These are phyloP conservation scores for Chroicocephalus ridibundus DNA, from an alignment of 2,113 vertebrate species.

Conservation along the genomic window DNA sequence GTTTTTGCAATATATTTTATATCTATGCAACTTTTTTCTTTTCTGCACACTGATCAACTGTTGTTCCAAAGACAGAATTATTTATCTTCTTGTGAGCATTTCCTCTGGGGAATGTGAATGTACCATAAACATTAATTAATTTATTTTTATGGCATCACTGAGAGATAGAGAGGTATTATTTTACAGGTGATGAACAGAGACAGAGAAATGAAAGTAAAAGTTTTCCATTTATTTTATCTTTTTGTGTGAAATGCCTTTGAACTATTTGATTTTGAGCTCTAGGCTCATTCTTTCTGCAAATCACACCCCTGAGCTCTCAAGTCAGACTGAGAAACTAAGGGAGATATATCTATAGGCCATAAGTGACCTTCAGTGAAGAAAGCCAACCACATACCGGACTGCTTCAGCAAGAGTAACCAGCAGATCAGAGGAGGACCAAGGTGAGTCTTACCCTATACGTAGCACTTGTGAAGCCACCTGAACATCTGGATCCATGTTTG, in stretches of 20 bases:
- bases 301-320: background rate
- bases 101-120: background rate
- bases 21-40: background rate
- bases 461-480: background rate
- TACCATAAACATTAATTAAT: background rate
- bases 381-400: background rate
- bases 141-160: background rate
- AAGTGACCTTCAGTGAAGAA: background rate
- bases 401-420: background rate
- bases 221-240: background rate
- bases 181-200: background rate
- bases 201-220: background rate
- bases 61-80: background rate
- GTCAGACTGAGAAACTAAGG: background rate
- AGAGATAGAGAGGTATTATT: background rate
- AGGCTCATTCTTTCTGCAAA: background rate
- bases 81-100: background rate
- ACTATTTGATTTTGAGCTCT: background rate
- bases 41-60: background rate
- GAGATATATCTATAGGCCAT: background rate
- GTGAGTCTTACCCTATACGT: background rate
- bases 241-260: background rate
- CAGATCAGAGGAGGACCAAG: background rate
- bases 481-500: background rate
- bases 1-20: background rate